A percentile compares a stretch with the other conserved stretches of the same genome.
Conservation (phyloP, 2,113 vertebrate species). For the Crotalus tigris region DNA sequence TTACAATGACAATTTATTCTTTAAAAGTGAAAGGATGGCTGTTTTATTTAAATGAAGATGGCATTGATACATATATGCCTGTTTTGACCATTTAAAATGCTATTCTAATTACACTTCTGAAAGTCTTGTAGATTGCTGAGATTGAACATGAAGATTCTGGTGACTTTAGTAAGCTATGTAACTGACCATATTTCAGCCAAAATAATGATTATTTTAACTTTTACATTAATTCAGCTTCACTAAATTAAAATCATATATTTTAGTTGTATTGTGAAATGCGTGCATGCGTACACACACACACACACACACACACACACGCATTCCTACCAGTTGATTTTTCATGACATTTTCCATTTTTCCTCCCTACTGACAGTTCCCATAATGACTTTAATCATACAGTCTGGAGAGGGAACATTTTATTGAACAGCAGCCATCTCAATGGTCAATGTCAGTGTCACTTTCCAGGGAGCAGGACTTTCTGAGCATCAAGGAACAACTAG, state of each 20-base stretch:
- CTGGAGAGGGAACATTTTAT: conserved; percentile 72
- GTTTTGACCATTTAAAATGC: neutral
- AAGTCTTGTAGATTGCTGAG: neutral
- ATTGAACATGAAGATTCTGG: neutral
- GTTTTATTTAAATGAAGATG: neutral
- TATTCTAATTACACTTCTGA: neutral
- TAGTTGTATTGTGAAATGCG: conserved; percentile 60
- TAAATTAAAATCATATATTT: conserved; percentile 66
- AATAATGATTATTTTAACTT: conserved; percentile 31
- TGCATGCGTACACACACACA: rapidly evolving
- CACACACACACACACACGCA: neutral
- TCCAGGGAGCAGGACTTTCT: conserved; percentile 76
- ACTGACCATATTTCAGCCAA: conserved; percentile 5
- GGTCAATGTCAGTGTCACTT: conserved; percentile 81
- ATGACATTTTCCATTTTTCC: conserved; percentile 74
- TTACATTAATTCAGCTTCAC: conserved; percentile 47
- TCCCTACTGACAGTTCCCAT: conserved; percentile 74
- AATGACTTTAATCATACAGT: conserved; percentile 82
- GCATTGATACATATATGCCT: neutral
- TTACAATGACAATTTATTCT: neutral
- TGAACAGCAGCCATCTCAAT: conserved; percentile 76
- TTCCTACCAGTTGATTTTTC: conserved; percentile 66
- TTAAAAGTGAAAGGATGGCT: conserved; percentile 1
- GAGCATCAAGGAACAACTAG: conserved; percentile 72
- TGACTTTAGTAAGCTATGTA: neutral